Conservation (phyloP, 2,888 invertebrate genomes). For the Helleia helle region DNA sequence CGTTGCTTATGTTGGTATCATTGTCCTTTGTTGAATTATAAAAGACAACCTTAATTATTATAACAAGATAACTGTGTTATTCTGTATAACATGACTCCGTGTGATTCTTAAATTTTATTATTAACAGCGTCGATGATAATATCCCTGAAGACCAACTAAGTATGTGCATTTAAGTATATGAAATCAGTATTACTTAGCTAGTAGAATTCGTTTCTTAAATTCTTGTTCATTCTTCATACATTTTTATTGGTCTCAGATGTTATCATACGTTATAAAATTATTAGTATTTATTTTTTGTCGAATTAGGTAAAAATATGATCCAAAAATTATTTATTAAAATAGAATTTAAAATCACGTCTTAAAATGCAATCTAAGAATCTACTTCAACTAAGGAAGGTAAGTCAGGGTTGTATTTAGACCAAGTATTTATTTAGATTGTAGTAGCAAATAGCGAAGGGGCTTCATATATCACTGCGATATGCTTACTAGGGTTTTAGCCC, state of each 20-base stretch:
- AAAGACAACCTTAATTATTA: too few relatives aligned
- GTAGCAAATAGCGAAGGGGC: slow-evolving; percentile 29
- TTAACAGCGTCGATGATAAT: too few relatives aligned
- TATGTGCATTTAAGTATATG: slow-evolving; percentile 12
- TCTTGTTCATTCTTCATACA: not conserved
- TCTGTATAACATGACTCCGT: too few relatives aligned
- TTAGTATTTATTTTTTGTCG: too few relatives aligned
- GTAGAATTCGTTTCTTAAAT: slow-evolving; percentile 8
- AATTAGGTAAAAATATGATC: not conserved
- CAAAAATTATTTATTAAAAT: not conserved
- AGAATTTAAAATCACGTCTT: not conserved
- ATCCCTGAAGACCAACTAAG: not conserved
- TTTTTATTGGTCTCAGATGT: not conserved
- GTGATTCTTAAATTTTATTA: too few relatives aligned
- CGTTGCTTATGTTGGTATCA: too few relatives aligned
- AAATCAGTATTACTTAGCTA: slow-evolving; percentile 12
- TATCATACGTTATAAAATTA: not conserved
- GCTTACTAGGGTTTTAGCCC: slow-evolving; percentile 10
- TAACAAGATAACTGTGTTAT: too few relatives aligned
- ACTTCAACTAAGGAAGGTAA: slow-evolving; percentile 18
- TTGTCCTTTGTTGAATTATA: too few relatives aligned
- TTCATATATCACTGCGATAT: slow-evolving; percentile 9
- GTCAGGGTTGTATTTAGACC: slow-evolving; percentile 43
- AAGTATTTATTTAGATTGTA: slow-evolving; percentile 51
- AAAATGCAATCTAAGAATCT: slow-evolving; percentile 9